phyloP scores from a whole-genome alignment of 2,888 invertebrate genomes.

The Prosopocoilus inquinatus region DNA sequence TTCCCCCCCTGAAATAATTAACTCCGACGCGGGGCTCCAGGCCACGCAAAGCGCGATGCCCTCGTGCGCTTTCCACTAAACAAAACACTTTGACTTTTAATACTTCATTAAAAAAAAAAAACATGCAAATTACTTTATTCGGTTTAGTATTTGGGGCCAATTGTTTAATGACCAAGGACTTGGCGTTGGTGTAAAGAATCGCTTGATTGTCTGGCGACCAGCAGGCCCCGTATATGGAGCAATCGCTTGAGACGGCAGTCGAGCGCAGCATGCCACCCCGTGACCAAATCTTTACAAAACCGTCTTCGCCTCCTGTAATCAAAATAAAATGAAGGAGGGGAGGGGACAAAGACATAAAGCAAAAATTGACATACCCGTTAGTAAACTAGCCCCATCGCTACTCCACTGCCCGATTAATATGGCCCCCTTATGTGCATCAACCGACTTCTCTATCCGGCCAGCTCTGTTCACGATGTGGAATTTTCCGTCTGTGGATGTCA shows the following conservation, averaged over 20 bases:
- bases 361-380: constrained; percentile 66
- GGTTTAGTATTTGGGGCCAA: constrained; percentile 73
- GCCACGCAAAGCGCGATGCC: constrained; percentile 86
- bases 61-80: constrained; percentile 95
- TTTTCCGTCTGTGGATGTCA: constrained; percentile 87
- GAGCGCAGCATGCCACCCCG: constrained; percentile 91
- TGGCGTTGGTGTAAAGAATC: constrained; percentile 69
- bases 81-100: constrained; percentile 23
- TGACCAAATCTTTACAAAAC: constrained; percentile 95
- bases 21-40: constrained; percentile 92
- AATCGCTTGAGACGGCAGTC: constrained; percentile 75
- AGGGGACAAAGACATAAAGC: neutral
- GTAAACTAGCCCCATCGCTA: constrained; percentile 89
- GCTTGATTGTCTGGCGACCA: constrained; percentile 77
- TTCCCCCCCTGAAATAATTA: constrained; percentile 94
- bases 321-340: neutral
- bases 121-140: constrained; percentile 57
- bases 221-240: constrained; percentile 76
- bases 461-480: constrained; percentile 85
- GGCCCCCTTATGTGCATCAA: constrained; percentile 91
- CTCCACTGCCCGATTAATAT: constrained; percentile 90
- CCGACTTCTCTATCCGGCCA: constrained; percentile 88
- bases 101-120: neutral
- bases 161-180: constrained; percentile 66
- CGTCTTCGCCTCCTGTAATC: constrained; percentile 88